A percentile compares a stretch with the other conserved stretches of the same genome.
Conservation (phyloP, 2,113 vertebrate genomes). For the Apteryx owenii region DNA sequence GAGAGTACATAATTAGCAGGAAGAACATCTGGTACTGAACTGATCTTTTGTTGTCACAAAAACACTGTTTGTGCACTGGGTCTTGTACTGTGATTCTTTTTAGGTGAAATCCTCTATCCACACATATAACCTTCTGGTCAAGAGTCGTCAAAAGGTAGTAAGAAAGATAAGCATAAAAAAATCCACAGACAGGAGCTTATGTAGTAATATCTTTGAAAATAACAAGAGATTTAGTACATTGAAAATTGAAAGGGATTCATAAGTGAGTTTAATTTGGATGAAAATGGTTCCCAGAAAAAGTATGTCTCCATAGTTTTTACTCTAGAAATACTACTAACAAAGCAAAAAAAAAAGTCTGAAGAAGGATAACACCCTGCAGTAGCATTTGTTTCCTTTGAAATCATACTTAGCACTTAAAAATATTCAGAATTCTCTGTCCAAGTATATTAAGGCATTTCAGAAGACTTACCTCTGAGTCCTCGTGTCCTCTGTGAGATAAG, state of each 20-base stretch:
- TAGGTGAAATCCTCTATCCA: neutral
- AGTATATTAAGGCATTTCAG: neutral
- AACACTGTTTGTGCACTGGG: neutral
- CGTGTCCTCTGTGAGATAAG: neutral
- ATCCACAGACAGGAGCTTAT: neutral
- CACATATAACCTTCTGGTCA: neutral
- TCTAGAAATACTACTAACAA: neutral
- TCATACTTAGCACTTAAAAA: neutral
- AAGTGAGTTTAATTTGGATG: neutral
- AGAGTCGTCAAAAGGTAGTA: neutral
- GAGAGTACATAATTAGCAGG: fast-evolving
- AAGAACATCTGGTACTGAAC: neutral
- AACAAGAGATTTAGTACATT: neutral
- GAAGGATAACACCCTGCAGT: neutral
- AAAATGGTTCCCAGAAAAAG: neutral
- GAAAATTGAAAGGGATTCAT: neutral
- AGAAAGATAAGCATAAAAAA: neutral
- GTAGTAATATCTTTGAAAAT: neutral
- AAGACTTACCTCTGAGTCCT: constrained; percentile 71
- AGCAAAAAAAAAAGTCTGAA: neutral
- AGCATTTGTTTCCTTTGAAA: neutral
- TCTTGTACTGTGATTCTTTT: neutral
- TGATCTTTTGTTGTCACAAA: neutral
- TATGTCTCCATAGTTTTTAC: neutral
- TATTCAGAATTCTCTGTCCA: neutral